phyloP scores from a whole-genome alignment of 2,888 invertebrate species.

The Noctua fimbriata region DNA sequence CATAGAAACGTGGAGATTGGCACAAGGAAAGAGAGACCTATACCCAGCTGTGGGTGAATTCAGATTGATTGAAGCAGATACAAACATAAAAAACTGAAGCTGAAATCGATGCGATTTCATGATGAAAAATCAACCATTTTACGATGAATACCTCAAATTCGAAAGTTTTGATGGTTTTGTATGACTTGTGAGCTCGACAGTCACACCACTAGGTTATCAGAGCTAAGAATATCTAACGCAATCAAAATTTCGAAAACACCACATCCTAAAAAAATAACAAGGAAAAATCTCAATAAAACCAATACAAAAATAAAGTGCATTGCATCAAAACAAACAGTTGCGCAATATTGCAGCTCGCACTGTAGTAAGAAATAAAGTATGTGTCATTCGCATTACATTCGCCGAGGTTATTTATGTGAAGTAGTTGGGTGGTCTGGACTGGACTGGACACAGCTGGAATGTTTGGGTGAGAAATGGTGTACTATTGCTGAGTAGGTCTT shows the following conservation, averaged over 20 bases:
- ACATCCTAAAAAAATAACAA: neutral
- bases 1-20: too few species aligned
- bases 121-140: neutral
- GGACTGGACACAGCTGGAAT: slow-evolving; percentile 26
- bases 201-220: too few species aligned
- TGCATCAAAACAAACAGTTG: slow-evolving; percentile 50
- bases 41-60: too few species aligned
- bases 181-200: too few species aligned
- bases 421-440: slow-evolving; percentile 16
- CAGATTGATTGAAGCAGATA: too few species aligned
- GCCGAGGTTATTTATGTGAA: slow-evolving; percentile 45
- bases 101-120: too few species aligned
- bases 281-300: neutral
- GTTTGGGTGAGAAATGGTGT: slow-evolving; percentile 31
- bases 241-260: neutral
- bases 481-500: neutral
- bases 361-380: slow-evolving; percentile 51
- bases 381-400: slow-evolving; percentile 56
- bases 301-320: slow-evolving; percentile 33
- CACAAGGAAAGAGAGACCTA: too few species aligned
- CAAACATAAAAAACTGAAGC: neutral
- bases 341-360: slow-evolving; percentile 29
- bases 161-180: neutral
- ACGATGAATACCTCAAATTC: neutral
- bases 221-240: neutral